Base-by-base conservation (phyloP, 1,140 invertebrate genomes). In the Cydia strobilella region DNA sequence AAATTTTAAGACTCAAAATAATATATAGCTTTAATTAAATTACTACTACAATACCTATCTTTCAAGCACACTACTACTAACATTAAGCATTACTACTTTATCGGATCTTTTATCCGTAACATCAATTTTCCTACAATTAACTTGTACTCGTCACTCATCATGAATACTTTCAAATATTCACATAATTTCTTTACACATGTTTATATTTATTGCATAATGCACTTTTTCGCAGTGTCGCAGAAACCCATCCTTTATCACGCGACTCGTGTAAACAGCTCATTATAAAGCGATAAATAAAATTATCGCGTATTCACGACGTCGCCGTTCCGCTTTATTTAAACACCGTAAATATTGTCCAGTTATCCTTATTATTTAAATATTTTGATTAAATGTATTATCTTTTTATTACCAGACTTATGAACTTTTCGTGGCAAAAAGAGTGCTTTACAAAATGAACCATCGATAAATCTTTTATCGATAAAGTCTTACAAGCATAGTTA, bases 281-380 rank as follows among this genome's bases (percentile, higher is more conserved):
- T 88, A 90, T 88, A 90, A 88, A 87, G 80, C 80, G 78, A 92
- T 92, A 92, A 92, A 92, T 90, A 90, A 91, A 89, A 91, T 90
- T 89, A 90, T 82, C 82, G 54, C 73, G 78, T 83, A 85, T 90
- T 91, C 87, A 90, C 79, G 82, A 85, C 74, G 51, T 77, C 83
- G 78, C 72, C 84, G 80, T 83, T 81, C 78, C 82, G 80, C 77
- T 86, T 84, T 77, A 77, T 86, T 84, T 78, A 79, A 75, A 80
- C 75, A 66, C 79, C 79, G 87, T 90, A 90, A 90, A 90, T 90
- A 84, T 82, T 79, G 73, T 78, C 82, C 84, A 82, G 83, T 87
- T 86, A 89, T 77, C 79, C 75, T 77, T 76, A 79, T 86, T 81
- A 83, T 82, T 84, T 79, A 83, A 77, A n/a, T 65, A 27, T 74